Conservation (phyloP, 2,113 vertebrate species). For the Cynocephalus volans region DNA sequence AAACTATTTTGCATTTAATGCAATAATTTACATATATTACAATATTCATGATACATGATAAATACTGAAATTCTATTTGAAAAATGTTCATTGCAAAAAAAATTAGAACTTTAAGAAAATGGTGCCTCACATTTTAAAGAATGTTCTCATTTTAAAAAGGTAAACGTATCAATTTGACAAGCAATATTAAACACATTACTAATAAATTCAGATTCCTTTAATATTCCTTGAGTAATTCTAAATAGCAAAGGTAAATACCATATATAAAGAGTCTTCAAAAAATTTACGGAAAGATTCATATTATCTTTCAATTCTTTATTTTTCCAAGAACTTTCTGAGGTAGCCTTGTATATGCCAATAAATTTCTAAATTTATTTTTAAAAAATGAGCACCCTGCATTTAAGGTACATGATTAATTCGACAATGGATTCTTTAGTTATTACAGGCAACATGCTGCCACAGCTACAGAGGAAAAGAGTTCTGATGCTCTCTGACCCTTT, state of each 20-base stretch:
- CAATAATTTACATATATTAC: constrained; percentile 76
- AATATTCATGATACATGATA: constrained; percentile 78
- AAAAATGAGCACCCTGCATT: constrained; percentile 7
- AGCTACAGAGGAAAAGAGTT: no score
- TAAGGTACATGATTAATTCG: constrained; percentile 50
- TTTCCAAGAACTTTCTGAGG: no score
- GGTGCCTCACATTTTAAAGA: constrained; percentile 61
- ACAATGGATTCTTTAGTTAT: constrained; percentile 1
- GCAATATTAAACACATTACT: constrained; percentile 61
- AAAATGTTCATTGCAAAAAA: constrained; percentile 68
- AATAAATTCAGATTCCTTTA: constrained; percentile 69
- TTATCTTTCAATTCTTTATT: no score
- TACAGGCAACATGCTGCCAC: background rate
- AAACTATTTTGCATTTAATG: constrained; percentile 80
- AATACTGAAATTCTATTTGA: constrained; percentile 68
- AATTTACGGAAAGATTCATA: no score
- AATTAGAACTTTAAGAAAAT: constrained; percentile 79
- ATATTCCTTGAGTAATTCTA: constrained; percentile 71
- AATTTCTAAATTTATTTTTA: constrained; percentile 57
- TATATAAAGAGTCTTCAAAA: no score
- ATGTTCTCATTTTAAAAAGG: constrained; percentile 58
- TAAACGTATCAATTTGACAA: constrained; percentile 59
- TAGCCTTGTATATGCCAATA: constrained; percentile 38
- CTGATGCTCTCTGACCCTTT: no score
- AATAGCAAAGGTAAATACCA: constrained; percentile 59